Base-by-base conservation (phyloP, 2,113 vertebrate genomes). In the Thunnus thynnus region DNA sequence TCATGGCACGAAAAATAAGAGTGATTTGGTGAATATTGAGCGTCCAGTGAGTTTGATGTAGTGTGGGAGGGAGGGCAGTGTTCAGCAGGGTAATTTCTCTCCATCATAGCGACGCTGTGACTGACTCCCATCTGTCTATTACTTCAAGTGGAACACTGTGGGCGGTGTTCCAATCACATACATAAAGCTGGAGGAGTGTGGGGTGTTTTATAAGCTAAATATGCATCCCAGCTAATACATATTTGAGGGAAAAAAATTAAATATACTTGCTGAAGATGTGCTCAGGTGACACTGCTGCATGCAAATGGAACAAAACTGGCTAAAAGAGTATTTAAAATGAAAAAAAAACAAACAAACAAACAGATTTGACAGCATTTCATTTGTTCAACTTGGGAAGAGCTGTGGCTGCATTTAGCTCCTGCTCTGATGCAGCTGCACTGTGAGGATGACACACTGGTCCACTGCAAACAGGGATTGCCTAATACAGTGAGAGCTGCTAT, bases 121-220 rank as follows among this genome's bases (percentile, higher is more conserved):
- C 82, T 86, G 84, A 89, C 89, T 91, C 88, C 91, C 93, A 92
- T 91, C 91, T 91, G 89, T 93, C 88, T 87, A 78, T 89, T 85
- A 89, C 88, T 91, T 90, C 85, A 90, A 92, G 90, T 90, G 87
- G 91, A 93, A 93, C 88, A 90, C 83, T 85, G 91, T 93, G 88
- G 90, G 90, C 87, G 90, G 86, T 90, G 78, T 90, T 92, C 86
- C 86, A 89, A 88, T 86, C 89, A 81, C 89, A 87, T 73, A 89
- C 88, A 90, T 85, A 82, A 88, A 90, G 89, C 84, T 66, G 64
- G 68, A 79, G 51, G 71, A 86, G 84, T 85, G 56, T 3, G 80
- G 67, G 68, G 65, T 46, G 54, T 87, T 88, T 88, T 72, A 61
- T 56, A 56, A 87, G 79, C 67, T 72, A 84, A 89, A 86, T 81